Evolutionary conservation across 2,113 vertebrate genomes (phyloP).

Genomic region (Eidolon helvum): DNA sequence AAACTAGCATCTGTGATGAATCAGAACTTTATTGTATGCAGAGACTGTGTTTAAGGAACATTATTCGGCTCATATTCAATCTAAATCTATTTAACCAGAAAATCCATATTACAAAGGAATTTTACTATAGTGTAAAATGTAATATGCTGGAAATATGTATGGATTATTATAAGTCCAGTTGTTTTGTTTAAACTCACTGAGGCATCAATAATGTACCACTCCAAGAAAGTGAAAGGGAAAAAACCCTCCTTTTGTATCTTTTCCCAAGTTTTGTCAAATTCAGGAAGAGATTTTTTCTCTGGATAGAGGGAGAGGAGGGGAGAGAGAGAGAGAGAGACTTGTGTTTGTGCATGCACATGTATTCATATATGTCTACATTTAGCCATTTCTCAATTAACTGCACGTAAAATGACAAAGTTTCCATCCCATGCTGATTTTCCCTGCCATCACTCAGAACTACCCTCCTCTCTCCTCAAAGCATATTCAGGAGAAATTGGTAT

Average conservation of each 20-base stretch:
- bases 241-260: neutral
- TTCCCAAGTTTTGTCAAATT: constrained; percentile 23
- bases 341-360: rapidly evolving
- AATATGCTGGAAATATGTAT: constrained; percentile 50
- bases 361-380: neutral
- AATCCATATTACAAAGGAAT: constrained; percentile 43
- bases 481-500: neutral
- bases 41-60: constrained; percentile 46
- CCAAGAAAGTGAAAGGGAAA: neutral
- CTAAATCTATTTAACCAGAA: constrained; percentile 63
- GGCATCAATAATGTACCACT: neutral
- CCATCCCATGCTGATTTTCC: neutral
- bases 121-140: constrained; percentile 48
- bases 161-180: constrained; percentile 49
- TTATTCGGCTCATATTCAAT: constrained; percentile 43
- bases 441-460: neutral
- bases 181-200: constrained; percentile 50
- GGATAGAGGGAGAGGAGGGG: neutral
- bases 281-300: neutral
- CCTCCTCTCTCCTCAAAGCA: neutral
- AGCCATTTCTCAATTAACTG: neutral
- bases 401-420: neutral
- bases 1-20: neutral
- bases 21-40: neutral
- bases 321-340: neutral